phyloP scores from a whole-genome alignment of 2,113 vertebrate species.

The Pedionomus torquatus region DNA sequence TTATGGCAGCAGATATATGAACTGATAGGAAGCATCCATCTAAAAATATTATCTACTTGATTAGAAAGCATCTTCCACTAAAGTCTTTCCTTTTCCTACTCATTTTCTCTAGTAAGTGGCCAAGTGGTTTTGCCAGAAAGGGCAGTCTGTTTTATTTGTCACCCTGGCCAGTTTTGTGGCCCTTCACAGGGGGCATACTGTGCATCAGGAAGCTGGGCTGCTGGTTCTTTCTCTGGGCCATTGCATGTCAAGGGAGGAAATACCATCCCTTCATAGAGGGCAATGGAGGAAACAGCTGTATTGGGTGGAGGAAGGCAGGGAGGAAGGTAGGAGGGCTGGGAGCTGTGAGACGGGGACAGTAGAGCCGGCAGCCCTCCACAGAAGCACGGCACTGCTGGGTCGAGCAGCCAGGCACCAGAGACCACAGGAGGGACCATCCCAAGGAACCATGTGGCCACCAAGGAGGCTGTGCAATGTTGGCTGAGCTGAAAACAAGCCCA shows the following conservation, averaged over 20 bases:
- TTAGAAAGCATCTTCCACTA: background rate
- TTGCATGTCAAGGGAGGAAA: fast-evolving
- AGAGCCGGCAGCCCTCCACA: background rate
- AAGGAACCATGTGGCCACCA: background rate
- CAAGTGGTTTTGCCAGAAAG: background rate
- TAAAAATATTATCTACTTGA: background rate
- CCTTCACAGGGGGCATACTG: background rate
- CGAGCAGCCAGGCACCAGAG: background rate
- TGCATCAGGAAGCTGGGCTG: background rate
- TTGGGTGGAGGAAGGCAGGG: background rate
- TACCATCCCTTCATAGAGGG: background rate
- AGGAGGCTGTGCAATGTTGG: background rate
- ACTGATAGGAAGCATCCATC: background rate
- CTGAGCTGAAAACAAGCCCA: background rate
- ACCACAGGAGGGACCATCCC: background rate
- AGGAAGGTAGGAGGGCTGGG: background rate
- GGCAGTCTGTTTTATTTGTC: background rate
- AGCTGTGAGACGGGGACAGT: background rate
- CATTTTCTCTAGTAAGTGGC: background rate
- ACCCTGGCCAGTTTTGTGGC: fast-evolving
- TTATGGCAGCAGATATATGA: background rate
- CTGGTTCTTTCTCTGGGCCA: background rate
- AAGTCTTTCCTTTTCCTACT: background rate
- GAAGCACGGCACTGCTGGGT: background rate
- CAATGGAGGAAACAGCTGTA: fast-evolving